Conservation (phyloP, 92 coral and sea anemone genomes). For the Zoanthus sansibaricus region DNA sequence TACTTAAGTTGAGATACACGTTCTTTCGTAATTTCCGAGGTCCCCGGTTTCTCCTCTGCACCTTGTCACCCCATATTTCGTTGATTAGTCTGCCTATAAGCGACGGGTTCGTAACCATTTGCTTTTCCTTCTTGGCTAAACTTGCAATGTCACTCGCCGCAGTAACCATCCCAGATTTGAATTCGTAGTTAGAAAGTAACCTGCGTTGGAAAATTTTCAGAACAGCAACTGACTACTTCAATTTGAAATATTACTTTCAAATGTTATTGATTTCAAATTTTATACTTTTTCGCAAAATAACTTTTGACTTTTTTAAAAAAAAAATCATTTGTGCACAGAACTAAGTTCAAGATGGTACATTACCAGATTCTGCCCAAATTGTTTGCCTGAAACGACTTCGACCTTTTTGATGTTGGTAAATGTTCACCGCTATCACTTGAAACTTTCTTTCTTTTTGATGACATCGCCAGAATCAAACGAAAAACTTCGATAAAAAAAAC, state of each 20-base stretch:
- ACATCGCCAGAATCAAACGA: not conserved
- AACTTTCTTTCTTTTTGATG: slow-evolving; percentile 1
- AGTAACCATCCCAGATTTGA: slow-evolving; percentile 18
- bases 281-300: not conserved
- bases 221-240: not conserved
- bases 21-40: not conserved
- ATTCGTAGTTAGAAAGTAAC: slow-evolving; percentile 21
- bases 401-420: not conserved
- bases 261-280: slow-evolving; percentile 13
- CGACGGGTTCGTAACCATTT: not conserved
- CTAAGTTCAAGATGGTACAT: not conserved
- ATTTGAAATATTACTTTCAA: not conserved
- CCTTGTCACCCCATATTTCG: slow-evolving; percentile 10
- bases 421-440: slow-evolving; percentile 2
- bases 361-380: slow-evolving; percentile 10
- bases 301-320: too few species aligned
- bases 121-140: slow-evolving; percentile 19
- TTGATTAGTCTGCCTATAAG: slow-evolving; percentile 5
- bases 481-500: not conserved
- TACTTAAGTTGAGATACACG: not conserved
- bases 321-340: too few species aligned
- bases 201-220: not conserved
- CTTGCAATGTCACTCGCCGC: slow-evolving; percentile 14
- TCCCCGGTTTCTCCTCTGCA: slow-evolving; percentile 15
- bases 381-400: not conserved